Percentiles rank a stretch among this genome's conserved stretches.
These are phyloP conservation scores for Pangasius mekongensis DNA, from an alignment of 2,797 vertebrate species.

Conservation along the genomic window DNA sequence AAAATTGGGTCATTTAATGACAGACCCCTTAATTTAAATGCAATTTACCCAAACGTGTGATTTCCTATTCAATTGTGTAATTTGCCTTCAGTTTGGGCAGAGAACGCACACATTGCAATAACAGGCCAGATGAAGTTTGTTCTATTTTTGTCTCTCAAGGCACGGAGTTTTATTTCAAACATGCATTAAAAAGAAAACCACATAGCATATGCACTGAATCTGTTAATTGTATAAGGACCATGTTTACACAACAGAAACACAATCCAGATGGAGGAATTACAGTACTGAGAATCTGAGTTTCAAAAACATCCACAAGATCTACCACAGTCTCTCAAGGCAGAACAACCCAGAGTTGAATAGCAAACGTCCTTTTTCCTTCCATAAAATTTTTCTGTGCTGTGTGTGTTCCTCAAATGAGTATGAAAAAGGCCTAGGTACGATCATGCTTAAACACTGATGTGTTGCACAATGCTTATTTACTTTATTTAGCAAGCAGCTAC, in stretches of 20 bases:
- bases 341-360: not conserved
- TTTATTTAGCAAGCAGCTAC: slow-evolving; percentile 47
- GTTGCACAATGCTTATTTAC: slow-evolving; percentile 36
- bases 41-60: slow-evolving; percentile 66
- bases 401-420: slow-evolving; percentile 25
- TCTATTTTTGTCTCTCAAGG: slow-evolving; percentile 33
- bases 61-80: slow-evolving; percentile 73
- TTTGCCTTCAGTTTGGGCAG: slow-evolving; percentile 58
- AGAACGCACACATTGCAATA: slow-evolving; percentile 53
- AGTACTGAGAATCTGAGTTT: slow-evolving; percentile 26
- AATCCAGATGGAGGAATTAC: slow-evolving; percentile 36
- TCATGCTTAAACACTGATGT: slow-evolving; percentile 21
- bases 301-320: slow-evolving; percentile 29
- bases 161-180: slow-evolving; percentile 28
- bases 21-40: slow-evolving; percentile 66
- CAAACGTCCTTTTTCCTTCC: not conserved
- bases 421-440: slow-evolving; percentile 13
- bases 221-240: slow-evolving; percentile 47
- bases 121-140: slow-evolving; percentile 54
- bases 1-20: slow-evolving; percentile 60
- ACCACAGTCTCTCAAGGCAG: not conserved
- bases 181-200: slow-evolving; percentile 49
- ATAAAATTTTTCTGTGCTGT: not conserved
- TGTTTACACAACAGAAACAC: slow-evolving; percentile 45
- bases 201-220: slow-evolving; percentile 45